These are phyloP conservation scores for Zaprionus tsacasi DNA, from an alignment of 1,140 invertebrate genomes.

Conservation along the genomic window DNA sequence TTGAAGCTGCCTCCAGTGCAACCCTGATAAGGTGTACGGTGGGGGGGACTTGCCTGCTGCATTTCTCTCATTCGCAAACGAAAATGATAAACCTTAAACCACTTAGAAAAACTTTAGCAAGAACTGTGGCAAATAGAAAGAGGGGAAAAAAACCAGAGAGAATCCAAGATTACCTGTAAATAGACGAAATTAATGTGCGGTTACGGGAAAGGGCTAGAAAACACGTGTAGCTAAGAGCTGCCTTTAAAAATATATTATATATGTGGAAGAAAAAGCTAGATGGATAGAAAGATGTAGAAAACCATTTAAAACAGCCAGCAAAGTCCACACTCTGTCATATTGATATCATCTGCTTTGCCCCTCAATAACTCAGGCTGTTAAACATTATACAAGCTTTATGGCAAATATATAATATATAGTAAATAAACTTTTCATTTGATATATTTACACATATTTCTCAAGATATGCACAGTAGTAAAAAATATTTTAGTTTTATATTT, in stretches of 20 bases:
- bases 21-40: too few relatives aligned
- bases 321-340: neutral
- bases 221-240: slow-evolving; percentile 1
- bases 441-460: neutral
- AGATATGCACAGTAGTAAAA: neutral
- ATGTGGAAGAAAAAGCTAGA: too few relatives aligned
- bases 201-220: slow-evolving; percentile 10
- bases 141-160: neutral
- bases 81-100: slow-evolving; percentile 77
- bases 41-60: slow-evolving; percentile 48
- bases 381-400: neutral
- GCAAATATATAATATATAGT: neutral
- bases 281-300: neutral
- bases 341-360: neutral
- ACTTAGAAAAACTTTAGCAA: slow-evolving; percentile 70
- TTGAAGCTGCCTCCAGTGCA: slow-evolving; percentile 43
- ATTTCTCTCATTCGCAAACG: slow-evolving; percentile 57
- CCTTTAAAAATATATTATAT: too few relatives aligned
- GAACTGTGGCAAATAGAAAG: neutral
- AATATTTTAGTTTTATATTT: neutral
- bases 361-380: neutral
- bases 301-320: neutral
- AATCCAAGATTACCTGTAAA: slow-evolving; percentile 63
- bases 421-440: neutral
- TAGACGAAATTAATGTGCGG: slow-evolving; percentile 77